phyloP scores from a whole-genome alignment of 2,113 vertebrate genomes.

The Zapornia atra region DNA sequence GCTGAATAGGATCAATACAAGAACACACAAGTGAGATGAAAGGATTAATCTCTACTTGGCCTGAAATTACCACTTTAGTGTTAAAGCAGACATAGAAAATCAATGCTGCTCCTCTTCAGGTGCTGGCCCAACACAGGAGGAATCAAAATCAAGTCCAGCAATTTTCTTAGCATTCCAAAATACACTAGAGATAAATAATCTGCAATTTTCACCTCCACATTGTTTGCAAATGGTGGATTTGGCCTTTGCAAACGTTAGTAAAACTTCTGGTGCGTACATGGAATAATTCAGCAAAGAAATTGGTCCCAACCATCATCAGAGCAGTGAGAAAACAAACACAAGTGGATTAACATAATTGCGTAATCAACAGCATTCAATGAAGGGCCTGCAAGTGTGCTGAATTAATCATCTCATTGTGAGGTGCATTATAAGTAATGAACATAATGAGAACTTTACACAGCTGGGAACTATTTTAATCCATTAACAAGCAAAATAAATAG shows the following conservation, averaged over 20 bases:
- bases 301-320: slow-evolving; percentile 70
- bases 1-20: neutral
- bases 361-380: slow-evolving; percentile 77
- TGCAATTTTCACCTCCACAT: slow-evolving; percentile 25
- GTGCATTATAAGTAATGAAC: slow-evolving; percentile 82
- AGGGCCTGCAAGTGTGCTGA: slow-evolving; percentile 75
- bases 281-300: slow-evolving; percentile 72
- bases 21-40: neutral
- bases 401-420: slow-evolving; percentile 90
- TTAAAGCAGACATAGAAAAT: neutral
- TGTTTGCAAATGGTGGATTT: neutral
- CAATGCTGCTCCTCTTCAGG: neutral
- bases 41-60: neutral
- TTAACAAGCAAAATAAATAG: slow-evolving; percentile 91
- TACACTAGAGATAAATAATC: slow-evolving; percentile 13
- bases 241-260: slow-evolving; percentile 27
- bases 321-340: slow-evolving; percentile 85
- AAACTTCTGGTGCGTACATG: slow-evolving; percentile 4
- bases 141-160: neutral
- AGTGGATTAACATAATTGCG: slow-evolving; percentile 88
- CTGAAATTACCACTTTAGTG: neutral
- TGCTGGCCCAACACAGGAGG: neutral
- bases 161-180: neutral
- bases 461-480: slow-evolving; percentile 89
- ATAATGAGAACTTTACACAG: slow-evolving; percentile 85